phyloP scores from a whole-genome alignment of 2,797 vertebrate genomes.

The Peromyscus aztecus region DNA sequence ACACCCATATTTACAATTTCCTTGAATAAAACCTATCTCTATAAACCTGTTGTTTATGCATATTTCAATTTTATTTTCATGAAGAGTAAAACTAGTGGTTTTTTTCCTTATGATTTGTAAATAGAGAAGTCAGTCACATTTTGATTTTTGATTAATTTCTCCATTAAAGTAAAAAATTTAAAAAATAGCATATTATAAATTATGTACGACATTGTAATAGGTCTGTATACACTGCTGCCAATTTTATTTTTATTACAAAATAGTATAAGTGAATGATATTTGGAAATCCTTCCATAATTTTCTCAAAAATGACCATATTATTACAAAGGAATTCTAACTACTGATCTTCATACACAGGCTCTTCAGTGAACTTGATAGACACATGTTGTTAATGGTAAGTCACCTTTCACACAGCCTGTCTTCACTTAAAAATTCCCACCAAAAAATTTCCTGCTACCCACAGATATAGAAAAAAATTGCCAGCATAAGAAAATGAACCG shows the following conservation, averaged over 20 bases:
- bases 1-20: neutral
- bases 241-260: slow-evolving; percentile 67
- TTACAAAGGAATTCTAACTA: slow-evolving; percentile 32
- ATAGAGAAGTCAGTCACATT: slow-evolving; percentile 5
- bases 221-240: neutral
- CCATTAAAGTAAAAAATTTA: neutral
- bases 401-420: slow-evolving; percentile 24
- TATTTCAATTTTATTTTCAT: neutral
- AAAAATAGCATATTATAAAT: neutral
- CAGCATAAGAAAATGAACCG: slow-evolving; percentile 66
- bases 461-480: slow-evolving; percentile 20
- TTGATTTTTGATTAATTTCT: slow-evolving; percentile 29
- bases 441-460: slow-evolving; percentile 55
- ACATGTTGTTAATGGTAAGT: neutral
- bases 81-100: neutral
- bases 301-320: neutral
- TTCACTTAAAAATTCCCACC: neutral
- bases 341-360: neutral
- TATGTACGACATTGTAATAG: neutral
- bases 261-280: slow-evolving; percentile 35
- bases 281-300: slow-evolving; percentile 22
- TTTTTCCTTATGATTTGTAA: slow-evolving; percentile 50
- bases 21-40: neutral
- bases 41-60: slow-evolving; percentile 9
- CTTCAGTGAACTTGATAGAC: slow-evolving; percentile 36